Conservation (phyloP, 2,113 vertebrate genomes). For the Theristicus caerulescens region DNA sequence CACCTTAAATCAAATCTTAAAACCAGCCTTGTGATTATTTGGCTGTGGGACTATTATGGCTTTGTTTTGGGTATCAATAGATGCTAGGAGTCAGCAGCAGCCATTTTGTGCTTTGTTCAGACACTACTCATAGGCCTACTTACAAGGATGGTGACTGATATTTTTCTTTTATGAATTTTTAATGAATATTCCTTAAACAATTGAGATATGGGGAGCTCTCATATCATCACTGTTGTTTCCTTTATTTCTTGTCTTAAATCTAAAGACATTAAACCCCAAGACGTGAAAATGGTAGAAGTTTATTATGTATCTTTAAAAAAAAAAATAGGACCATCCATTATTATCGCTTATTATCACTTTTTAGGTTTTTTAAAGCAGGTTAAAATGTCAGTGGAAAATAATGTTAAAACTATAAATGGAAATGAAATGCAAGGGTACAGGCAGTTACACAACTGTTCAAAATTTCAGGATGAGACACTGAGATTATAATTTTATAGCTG, state of each 20-base stretch:
- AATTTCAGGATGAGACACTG: neutral
- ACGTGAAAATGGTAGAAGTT: neutral
- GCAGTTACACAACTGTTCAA: neutral
- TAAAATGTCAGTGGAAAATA: neutral
- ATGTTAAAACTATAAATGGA: neutral
- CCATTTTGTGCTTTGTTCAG: neutral
- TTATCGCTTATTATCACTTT: neutral
- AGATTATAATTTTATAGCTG: neutral
- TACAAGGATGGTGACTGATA: neutral
- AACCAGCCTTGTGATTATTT: neutral
- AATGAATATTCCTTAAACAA: neutral
- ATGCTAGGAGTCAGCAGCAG: neutral
- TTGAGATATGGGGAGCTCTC: neutral
- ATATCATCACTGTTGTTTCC: neutral
- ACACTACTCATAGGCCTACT: neutral
- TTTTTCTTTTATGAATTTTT: neutral
- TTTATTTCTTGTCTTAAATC: neutral
- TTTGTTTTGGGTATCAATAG: neutral
- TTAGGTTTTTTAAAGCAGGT: neutral
- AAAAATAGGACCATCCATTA: neutral
- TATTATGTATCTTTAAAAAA: neutral
- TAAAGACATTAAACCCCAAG: neutral
- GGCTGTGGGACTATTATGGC: neutral
- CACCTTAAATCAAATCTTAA: neutral
- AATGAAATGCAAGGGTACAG: neutral